phyloP scores from a whole-genome alignment of 2,113 vertebrate species.

The Corythoichthys haematopterus region DNA sequence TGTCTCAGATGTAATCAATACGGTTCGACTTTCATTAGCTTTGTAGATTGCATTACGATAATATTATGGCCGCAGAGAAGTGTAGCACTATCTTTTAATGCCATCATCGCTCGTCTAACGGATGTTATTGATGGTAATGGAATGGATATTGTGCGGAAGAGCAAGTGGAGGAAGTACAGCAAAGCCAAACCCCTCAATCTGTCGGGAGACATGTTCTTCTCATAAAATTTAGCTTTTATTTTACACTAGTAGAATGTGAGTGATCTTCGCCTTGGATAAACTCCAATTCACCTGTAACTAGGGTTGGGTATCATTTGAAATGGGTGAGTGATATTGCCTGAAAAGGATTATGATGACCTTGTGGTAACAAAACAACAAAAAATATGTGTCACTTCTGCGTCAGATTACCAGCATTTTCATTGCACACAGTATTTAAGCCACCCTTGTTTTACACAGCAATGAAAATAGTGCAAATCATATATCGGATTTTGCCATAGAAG shows the following conservation, averaged over 20 bases:
- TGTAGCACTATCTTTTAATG: constrained; percentile 37
- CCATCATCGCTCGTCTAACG: constrained; percentile 35
- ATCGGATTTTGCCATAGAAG: too few relatives aligned
- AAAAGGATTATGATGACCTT: too few relatives aligned
- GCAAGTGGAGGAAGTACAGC: constrained; percentile 22
- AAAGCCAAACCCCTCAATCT: constrained; percentile 2
- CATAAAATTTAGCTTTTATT: not conserved
- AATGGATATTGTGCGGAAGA: constrained; percentile 34
- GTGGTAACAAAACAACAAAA: too few relatives aligned
- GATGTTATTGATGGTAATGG: constrained; percentile 49
- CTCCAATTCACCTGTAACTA: too few relatives aligned
- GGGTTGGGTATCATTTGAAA: too few relatives aligned
- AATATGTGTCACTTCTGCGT: too few relatives aligned
- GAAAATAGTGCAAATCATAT: too few relatives aligned
- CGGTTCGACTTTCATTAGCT: constrained; percentile 46
- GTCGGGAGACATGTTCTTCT: not conserved
- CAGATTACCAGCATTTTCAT: too few relatives aligned
- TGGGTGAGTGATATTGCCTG: too few relatives aligned
- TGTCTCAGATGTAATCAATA: constrained; percentile 44
- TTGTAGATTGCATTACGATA: constrained; percentile 41
- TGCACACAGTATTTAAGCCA: too few relatives aligned
- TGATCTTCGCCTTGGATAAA: not conserved
- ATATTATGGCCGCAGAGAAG: constrained; percentile 30
- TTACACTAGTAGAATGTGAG: not conserved
- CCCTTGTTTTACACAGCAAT: too few relatives aligned